A percentile compares a stretch with the other conserved stretches of the same genome.
Evolutionary conservation across 2,113 vertebrate genomes (phyloP).

Genomic region (Synchiropus splendidus): DNA sequence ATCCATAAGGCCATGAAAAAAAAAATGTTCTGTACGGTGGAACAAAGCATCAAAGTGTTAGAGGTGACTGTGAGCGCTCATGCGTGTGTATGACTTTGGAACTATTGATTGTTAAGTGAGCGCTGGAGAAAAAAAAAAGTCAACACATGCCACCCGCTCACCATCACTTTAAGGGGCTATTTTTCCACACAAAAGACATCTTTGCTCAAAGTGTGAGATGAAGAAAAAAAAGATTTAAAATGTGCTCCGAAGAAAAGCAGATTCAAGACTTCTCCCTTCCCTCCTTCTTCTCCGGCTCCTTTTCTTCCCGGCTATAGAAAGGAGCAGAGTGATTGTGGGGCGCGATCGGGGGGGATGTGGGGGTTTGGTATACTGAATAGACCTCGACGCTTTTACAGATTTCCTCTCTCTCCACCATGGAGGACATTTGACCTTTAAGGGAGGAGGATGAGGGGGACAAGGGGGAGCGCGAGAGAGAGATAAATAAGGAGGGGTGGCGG

Average conservation of each 20-base stretch:
- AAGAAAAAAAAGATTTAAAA: constrained; percentile 58
- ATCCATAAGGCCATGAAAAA: too few relatives aligned
- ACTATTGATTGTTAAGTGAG: constrained; percentile 33
- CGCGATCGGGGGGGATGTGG: constrained; percentile 70
- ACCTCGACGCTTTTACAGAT: constrained; percentile 83
- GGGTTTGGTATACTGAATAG: constrained; percentile 72
- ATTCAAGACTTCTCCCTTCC: constrained; percentile 49
- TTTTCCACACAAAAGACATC: constrained; percentile 61
- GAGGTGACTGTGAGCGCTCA: constrained; percentile 1
- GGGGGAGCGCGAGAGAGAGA: constrained; percentile 46
- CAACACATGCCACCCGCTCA: constrained; percentile 39
- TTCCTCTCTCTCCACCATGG: constrained; percentile 81
- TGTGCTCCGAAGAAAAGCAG: constrained; percentile 58
- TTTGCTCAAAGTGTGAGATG: constrained; percentile 55
- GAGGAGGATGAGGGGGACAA: constrained; percentile 44
- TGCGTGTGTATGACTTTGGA: constrained; percentile 21
- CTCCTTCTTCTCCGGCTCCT: constrained; percentile 47
- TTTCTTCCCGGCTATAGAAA: constrained; percentile 63
- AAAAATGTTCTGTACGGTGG: too few relatives aligned
- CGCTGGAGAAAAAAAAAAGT: constrained; percentile 39
- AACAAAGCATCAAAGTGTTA: background rate
- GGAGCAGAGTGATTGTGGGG: constrained; percentile 87
- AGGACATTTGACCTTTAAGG: constrained; percentile 97
- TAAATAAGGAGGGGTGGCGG: constrained; percentile 51
- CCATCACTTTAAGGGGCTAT: constrained; percentile 60